Evolutionary conservation across 2,797 vertebrate genomes (phyloP), one percentile per base, ranked within the genome.

Genomic region (Amazonetta brasiliensis): DNA sequence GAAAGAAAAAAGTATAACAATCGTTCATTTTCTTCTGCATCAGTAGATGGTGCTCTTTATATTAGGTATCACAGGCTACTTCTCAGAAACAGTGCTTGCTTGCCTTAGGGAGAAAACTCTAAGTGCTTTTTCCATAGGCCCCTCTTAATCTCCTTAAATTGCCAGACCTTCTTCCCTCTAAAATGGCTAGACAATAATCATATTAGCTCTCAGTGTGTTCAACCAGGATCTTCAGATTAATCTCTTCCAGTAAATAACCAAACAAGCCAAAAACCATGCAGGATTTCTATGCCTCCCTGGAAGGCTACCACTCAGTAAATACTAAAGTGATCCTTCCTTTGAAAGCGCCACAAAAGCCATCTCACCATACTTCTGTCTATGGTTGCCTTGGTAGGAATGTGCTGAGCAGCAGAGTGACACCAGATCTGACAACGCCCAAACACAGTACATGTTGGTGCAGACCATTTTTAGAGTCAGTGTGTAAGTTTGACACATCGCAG

Each of bases 31-130:
- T 63, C 74, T 90, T 84, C 59, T 71, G 35, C 58, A 73, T 86
- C 94, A 43, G 37, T 88, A 96, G 94, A 66, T 96, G 95, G 95
- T 86, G 95, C 94, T 96, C 78, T 96, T 91, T 37, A 14, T 81
- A 78, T 81, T 83, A 71, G 28, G 8, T 62, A 7, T 66, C 1
- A 3, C 20, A 50, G 50, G 15, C 54, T 87, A 18, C 44, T 60
- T 66, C 60, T n/a, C 22, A 71, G 41, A 73, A 68, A 43, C 7
- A 50, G 11, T 2, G 7, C 25, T 75, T 50, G 46, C 37, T 9
- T 55, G 41, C 54, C 58, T 0, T 0, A 6, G 16, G 19, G 12
- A 78, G 76, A 88, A 90, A 86, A 55, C 44, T 88, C 12, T 76
- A 50, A 60, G 33, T 39, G 59, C 46, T 52, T 77, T 85, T 86